Conservation (phyloP, 2,113 vertebrate species). For the Vulpes ferrilata region DNA sequence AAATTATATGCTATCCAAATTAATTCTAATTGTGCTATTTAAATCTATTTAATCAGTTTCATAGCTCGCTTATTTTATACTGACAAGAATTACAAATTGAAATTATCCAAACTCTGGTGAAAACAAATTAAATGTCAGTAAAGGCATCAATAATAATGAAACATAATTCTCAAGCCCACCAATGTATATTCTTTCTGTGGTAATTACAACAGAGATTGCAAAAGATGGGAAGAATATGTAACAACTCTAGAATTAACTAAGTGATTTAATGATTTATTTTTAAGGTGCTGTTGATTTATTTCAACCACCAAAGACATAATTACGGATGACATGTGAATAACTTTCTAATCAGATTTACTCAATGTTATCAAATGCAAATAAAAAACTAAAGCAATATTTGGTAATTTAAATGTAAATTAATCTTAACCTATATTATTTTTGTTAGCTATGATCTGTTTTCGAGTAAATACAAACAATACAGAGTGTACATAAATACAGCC, state of each 20-base stretch:
- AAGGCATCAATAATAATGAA: not conserved
- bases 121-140: slow-evolving; percentile 25
- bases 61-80: not conserved
- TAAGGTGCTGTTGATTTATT: not conserved
- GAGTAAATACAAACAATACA: not conserved
- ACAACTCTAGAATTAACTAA: not conserved
- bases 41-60: not conserved
- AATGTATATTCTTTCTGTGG: not conserved
- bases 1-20: not conserved
- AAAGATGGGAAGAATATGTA: not conserved
- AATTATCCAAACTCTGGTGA: not conserved
- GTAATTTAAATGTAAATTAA: not conserved
- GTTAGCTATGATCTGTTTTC: not conserved
- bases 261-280: not conserved
- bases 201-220: not conserved
- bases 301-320: not conserved
- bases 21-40: not conserved
- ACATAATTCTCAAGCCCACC: not conserved
- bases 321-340: not conserved
- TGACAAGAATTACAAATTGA: slow-evolving; percentile 18
- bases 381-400: slow-evolving; percentile 9
- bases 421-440: not conserved
- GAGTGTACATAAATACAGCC: not conserved
- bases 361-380: not conserved
- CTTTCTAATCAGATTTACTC: not conserved